Evolutionary conservation across 2,888 invertebrate genomes (phyloP), one percentile per base, ranked within the genome.

Genomic region (Clunio marinus): DNA sequence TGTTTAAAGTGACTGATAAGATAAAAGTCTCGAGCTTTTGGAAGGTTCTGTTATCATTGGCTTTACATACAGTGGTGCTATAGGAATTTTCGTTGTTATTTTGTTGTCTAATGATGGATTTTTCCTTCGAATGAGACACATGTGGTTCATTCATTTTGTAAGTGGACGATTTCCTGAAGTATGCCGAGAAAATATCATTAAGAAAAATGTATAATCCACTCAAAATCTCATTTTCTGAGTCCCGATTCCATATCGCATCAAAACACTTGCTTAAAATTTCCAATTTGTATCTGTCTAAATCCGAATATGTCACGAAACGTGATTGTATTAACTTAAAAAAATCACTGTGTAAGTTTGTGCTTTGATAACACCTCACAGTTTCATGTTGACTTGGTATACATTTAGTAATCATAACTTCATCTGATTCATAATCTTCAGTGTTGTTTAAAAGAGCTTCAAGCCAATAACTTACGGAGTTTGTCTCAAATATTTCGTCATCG

Each of bases 351-450:
- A n/a, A n/a, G n/a, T n/a, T n/a, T n/a, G n/a, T n/a, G 8, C 15
- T 22, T 17, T 17, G 25, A 15, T 4, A 22, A 27, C 57, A 57
- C 25, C n/a, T 22, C 10, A 57, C 2, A n/a, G 13, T 27, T 15
- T 22, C 22, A 3, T 13, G 10, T 27, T n/a, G 5, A 13, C 51
- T 55, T 24, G 78, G 78, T 71, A 79, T 76, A 70, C 76, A 76
- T 71, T 79, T 79, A 1, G 77, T 76, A 72, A 75, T 73, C 70
- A 74, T 74, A 67, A 72, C 70, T 25, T 72, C 73, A 63, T 73
- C 71, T 68, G 70, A 74, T 60, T 72, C 65, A 70, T 78, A 78
- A 70, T 73, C 72, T 69, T 76, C 74, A 68, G 75, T 73, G 70
- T 78, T 27, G 20, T 8, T 35, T n/a, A 27, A 8, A 8, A 68